Percentiles rank a stretch among this genome's conserved stretches.
Conservation (phyloP, 2,888 invertebrate species). For the Pseudoips prasinana region DNA sequence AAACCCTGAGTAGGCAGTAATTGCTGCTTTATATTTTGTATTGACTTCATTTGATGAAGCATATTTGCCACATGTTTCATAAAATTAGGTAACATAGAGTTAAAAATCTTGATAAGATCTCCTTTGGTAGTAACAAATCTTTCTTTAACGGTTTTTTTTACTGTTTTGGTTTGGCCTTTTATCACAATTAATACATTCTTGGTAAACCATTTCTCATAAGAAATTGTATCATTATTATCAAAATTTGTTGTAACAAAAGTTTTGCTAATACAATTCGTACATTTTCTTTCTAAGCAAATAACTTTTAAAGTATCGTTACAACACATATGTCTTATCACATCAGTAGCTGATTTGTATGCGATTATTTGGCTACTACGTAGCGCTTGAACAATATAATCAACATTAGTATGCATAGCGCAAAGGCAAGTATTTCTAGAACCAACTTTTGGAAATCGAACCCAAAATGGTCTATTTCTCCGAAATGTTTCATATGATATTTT, state of each 20-base stretch:
- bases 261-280: constrained; percentile 9
- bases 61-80: constrained; percentile 19
- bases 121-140: constrained; percentile 13
- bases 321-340: constrained; percentile 8
- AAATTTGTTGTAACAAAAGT: constrained; percentile 1
- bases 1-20: constrained; percentile 10
- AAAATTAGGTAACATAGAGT: constrained; percentile 8
- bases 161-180: constrained; percentile 11
- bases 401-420: constrained; percentile 11
- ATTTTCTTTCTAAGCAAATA: constrained; percentile 11
- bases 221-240: constrained; percentile 6
- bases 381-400: constrained; percentile 4
- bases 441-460: constrained; percentile 16
- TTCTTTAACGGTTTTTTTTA: constrained; percentile 22
- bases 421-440: constrained; percentile 14
- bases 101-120: constrained; percentile 8
- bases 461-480: constrained; percentile 15
- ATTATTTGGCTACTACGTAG: constrained; percentile 5
- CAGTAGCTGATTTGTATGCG: constrained; percentile 5
- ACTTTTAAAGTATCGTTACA: constrained; percentile 11
- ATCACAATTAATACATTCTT: constrained; percentile 10
- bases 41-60: constrained; percentile 12
- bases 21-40: constrained; percentile 16
- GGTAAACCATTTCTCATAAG: constrained; percentile 16
- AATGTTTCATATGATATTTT: constrained; percentile 16